Base-by-base conservation (phyloP, 1,140 invertebrate species). In the Euwallacea similis region DNA sequence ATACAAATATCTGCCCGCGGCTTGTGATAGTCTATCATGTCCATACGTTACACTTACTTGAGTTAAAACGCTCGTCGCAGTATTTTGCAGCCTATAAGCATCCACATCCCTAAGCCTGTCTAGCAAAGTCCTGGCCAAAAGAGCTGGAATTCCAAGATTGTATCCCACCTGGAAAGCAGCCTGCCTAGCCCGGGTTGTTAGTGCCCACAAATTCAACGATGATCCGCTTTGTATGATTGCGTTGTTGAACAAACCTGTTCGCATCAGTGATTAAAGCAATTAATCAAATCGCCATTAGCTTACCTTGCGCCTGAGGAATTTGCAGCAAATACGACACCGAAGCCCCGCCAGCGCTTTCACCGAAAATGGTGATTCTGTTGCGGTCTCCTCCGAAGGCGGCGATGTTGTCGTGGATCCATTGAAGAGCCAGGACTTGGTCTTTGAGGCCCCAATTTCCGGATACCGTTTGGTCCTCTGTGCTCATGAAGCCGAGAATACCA, bases 361-460 rank as follows among this genome's bases (percentile, higher is more conserved):
- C 75, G 44, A 75, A 73, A 41, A 76, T 73, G 0, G 75, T 76
- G 10, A 76, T 56, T 64, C 69, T 72, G 43, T 71, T 58, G 7
- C 68, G 72, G 62, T 79, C 70, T 11, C 78, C 78, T 63, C 77
- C 77, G 70, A 79, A 76, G 10, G 58, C 41, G 33, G 21, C 43
- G 66, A 78, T 74, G 67, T 85, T 73, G 78, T 82, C 67, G 75
- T 82, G 53, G 6, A 87, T 76, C 83, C 83, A 85, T 73, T 81
- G 69, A 11, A 84, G 72, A 2, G 79, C 81, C 42, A 79, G 75
- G 8, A 83, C 74, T 66, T 85, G 81, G 73, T 87, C 86, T 64
- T 84, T 76, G 7, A 86, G 60, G 2, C 81, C 86, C 66, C 74
- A 83, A 81, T 86, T 78, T 74, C 85, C 79, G 66, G 88, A 77